Evolutionary conservation across 2,797 vertebrate genomes (phyloP).

Genomic region (Xenentodon cancila): DNA sequence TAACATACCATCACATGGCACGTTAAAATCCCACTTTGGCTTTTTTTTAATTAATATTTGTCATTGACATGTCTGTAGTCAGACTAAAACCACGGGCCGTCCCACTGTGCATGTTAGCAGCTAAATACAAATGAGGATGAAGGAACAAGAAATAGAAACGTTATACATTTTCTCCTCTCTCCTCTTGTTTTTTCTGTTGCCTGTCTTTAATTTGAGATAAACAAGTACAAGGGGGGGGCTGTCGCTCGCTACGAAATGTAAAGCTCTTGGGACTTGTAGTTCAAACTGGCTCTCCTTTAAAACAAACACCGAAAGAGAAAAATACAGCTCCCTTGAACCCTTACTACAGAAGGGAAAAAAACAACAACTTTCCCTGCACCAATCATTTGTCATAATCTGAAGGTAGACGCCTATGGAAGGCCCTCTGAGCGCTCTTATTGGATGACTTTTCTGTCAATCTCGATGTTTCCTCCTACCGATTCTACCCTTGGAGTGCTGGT

Average conservation of each 20-base stretch:
- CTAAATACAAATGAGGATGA: background rate
- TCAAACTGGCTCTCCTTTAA: fast-evolving
- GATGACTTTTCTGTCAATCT: conserved; percentile 42
- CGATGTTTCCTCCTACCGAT: conserved; percentile 43
- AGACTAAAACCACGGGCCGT: background rate
- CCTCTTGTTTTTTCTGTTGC: conserved; percentile 13
- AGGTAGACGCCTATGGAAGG: background rate
- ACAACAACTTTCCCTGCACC: conserved; percentile 14
- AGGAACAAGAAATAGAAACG: conserved; percentile 17
- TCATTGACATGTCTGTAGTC: background rate
- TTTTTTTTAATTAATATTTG: too few relatives aligned
- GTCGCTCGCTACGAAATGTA: conserved; percentile 21
- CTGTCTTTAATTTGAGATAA: conserved; percentile 68
- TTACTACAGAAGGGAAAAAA: background rate
- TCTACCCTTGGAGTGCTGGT: conserved; percentile 46
- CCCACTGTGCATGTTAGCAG: background rate
- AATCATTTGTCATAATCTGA: conserved; percentile 27
- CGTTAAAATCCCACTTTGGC: background rate
- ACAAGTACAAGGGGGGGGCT: conserved; percentile 67
- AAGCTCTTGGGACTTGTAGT: conserved; percentile 76
- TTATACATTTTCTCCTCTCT: conserved; percentile 8
- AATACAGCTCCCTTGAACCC: conserved; percentile 63
- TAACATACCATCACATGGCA: background rate
- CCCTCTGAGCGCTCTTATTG: conserved; percentile 44
- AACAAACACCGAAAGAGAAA: background rate